These are phyloP conservation scores for Cydia strobilella DNA, from an alignment of 1,140 invertebrate genomes.

Conservation along the genomic window DNA sequence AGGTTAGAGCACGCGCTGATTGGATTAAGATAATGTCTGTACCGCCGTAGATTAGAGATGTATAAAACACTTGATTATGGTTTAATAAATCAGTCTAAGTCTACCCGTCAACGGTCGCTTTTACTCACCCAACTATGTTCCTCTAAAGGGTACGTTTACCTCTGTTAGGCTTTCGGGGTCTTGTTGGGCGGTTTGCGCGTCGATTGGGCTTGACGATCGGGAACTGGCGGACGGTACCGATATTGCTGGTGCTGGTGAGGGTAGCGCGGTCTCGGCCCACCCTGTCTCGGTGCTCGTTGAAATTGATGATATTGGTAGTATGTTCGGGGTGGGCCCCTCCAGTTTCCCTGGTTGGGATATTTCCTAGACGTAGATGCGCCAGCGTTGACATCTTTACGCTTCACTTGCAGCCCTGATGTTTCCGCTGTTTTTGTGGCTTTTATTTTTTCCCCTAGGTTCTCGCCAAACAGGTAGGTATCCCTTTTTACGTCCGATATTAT, in stretches of 20 bases:
- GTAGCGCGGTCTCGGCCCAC: slow-evolving; percentile 1
- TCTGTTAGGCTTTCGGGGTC: background rate
- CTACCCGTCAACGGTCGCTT: too few species aligned
- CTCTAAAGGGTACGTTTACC: slow-evolving; percentile 22
- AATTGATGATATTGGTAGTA: background rate
- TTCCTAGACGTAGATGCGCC: background rate
- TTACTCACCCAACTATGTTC: too few species aligned
- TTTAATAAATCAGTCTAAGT: too few species aligned
- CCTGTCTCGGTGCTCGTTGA: slow-evolving; percentile 13
- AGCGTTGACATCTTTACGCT: background rate
- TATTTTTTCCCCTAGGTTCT: slow-evolving; percentile 1
- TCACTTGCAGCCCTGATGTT: background rate
- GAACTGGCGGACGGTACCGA: background rate
- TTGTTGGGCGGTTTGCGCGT: background rate
- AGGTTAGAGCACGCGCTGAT: too few species aligned
- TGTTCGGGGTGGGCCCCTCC: slow-evolving; percentile 5
- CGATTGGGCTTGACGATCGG: background rate
- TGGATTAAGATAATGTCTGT: too few species aligned
- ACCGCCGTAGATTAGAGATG: too few species aligned
- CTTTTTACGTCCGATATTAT: slow-evolving; percentile 30
- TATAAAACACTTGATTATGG: too few species aligned
- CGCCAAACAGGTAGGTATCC: slow-evolving; percentile 26
- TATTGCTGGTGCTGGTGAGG: background rate
- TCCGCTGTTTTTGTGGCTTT: slow-evolving; percentile 20
- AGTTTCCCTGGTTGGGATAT: slow-evolving; percentile 11